These are phyloP conservation scores for Acronicta leporina DNA, from an alignment of 2,888 invertebrate species.

Conservation along the genomic window DNA sequence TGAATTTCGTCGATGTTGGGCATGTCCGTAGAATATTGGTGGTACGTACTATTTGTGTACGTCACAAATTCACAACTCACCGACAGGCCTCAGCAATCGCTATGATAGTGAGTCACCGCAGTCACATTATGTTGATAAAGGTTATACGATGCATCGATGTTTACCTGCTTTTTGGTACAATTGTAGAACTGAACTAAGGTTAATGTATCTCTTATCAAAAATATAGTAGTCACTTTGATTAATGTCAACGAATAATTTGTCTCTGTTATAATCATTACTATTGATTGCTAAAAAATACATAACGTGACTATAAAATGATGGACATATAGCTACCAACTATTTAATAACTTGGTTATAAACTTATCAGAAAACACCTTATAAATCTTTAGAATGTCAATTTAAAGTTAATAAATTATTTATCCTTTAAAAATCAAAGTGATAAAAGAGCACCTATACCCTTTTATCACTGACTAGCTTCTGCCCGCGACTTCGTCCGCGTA, in stretches of 20 bases:
- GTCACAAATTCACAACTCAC: slow-evolving; percentile 32
- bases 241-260: background rate
- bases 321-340: too few species aligned
- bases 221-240: background rate
- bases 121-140: slow-evolving; percentile 55
- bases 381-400: slow-evolving; percentile 26
- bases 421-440: slow-evolving; percentile 19
- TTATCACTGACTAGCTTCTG: too few species aligned
- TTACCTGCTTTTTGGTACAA: slow-evolving; percentile 65
- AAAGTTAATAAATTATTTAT: slow-evolving; percentile 13
- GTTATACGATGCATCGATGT: slow-evolving; percentile 63
- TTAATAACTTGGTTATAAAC: slow-evolving; percentile 32
- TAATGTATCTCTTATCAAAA: slow-evolving; percentile 22
- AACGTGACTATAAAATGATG: too few species aligned
- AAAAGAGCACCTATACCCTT: slow-evolving; percentile 61
- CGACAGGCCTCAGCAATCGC: slow-evolving; percentile 19
- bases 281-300: too few species aligned
- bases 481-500: too few species aligned
- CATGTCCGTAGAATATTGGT: slow-evolving; percentile 35
- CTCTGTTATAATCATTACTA: background rate
- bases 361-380: slow-evolving; percentile 40
- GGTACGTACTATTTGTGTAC: slow-evolving; percentile 30
- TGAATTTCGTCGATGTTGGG: slow-evolving; percentile 41
- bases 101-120: slow-evolving; percentile 58
- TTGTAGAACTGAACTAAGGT: slow-evolving; percentile 45